A percentile compares a stretch with the other conserved stretches of the same genome.
Conservation (phyloP, 2,888 invertebrate genomes). For the Pachymerium ferrugineum region DNA sequence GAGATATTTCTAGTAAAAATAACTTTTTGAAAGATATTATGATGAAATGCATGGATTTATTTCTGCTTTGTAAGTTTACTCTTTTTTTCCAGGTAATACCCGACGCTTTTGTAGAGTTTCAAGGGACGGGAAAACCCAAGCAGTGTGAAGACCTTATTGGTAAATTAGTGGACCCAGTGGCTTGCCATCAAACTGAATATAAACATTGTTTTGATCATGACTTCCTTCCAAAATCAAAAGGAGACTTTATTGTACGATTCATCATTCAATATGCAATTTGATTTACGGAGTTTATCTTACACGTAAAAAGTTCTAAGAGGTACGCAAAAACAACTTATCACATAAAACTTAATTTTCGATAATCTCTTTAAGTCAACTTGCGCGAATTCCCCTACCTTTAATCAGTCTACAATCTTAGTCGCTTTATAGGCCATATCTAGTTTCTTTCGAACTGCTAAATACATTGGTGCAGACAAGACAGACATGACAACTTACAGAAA, state of each 20-base stretch:
- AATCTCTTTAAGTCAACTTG: background rate
- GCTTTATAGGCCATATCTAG: conserved; percentile 20
- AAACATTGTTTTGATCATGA: background rate
- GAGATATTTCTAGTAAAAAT: no score
- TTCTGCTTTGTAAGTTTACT: no score
- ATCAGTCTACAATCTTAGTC: background rate
- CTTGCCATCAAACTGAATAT: background rate
- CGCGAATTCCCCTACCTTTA: background rate
- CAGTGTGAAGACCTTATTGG: background rate
- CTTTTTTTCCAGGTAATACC: no score
- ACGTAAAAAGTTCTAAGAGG: no score
- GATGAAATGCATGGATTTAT: no score
- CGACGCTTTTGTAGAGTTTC: no score
- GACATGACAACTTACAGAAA: background rate
- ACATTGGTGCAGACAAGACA: no score
- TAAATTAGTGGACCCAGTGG: background rate
- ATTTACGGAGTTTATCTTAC: no score
- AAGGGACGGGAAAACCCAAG: background rate
- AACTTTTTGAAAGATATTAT: no score
- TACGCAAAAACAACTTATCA: no score
- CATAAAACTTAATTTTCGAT: no score
- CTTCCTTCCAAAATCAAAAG: background rate
- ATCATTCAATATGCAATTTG: background rate
- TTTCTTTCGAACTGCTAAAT: background rate
- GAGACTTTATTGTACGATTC: conserved; percentile 4